A percentile compares a stretch with the other conserved stretches of the same genome.
Evolutionary conservation across 2,113 vertebrate genomes (phyloP).

Genomic region (Baryphthengus martii): DNA sequence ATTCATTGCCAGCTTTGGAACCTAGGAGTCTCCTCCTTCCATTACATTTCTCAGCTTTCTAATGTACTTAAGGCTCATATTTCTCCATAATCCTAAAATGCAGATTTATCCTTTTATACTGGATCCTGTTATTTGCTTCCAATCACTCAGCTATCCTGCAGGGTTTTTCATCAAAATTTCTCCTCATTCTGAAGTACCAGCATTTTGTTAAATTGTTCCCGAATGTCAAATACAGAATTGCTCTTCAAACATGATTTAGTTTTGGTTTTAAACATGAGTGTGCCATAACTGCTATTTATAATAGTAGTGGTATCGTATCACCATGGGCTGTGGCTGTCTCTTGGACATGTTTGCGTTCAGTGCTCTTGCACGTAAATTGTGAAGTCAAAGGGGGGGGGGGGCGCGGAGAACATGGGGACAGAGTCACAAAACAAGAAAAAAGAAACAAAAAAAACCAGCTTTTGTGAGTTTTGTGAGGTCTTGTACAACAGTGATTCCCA

Average conservation of each 20-base stretch:
- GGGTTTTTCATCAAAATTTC: background rate
- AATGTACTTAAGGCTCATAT: background rate
- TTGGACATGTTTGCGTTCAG: background rate
- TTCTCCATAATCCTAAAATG: background rate
- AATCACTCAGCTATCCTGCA: background rate
- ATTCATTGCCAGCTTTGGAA: background rate
- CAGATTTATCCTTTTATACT: background rate
- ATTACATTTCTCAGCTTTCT: background rate
- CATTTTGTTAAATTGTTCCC: background rate
- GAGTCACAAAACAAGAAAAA: background rate
- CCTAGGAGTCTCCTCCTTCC: background rate
- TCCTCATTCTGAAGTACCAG: background rate
- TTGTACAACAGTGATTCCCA: background rate
- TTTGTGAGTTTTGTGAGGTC: background rate
- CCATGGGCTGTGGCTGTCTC: background rate
- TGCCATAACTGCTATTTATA: background rate
- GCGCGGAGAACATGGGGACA: background rate
- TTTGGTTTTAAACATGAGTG: background rate
- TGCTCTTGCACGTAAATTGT: background rate
- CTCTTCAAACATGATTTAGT: background rate
- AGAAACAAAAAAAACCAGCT: fast-evolving
- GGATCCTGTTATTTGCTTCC: background rate
- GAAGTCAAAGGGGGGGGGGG: background rate
- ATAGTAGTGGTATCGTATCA: background rate
- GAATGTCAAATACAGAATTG: background rate